Base-by-base conservation (phyloP, 2,113 vertebrate species). In the Anolis carolinensis region DNA sequence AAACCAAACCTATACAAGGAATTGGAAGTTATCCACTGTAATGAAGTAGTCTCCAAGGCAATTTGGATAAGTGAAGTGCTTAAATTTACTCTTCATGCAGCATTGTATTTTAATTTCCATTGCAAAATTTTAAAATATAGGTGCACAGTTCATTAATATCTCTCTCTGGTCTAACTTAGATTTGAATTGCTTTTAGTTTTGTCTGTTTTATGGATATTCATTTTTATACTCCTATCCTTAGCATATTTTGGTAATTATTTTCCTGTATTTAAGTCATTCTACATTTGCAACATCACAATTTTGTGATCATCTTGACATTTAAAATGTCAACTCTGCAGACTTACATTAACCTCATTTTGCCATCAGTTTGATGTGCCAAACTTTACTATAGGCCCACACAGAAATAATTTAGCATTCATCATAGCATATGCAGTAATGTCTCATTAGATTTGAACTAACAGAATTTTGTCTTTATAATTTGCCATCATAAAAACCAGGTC, bases 391-490 rank as follows among this genome's bases (percentile, higher is more conserved):
- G 88, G 86, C 93, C 91, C 0, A 0, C 55, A 87, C 81, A 90
- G 89, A 89, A 93, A 93, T 91, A 90, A 89, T 91, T 95, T 93
- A 88, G 89, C 86, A 92, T 95, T 95, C 91, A 92, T 91, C 89
- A 85, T 83, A 32, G 86, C 70, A 62, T 82, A 81, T 89, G 67
- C 83, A 86, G 77, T 92, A 90, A 93, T 93, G 89, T 94, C 91
- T 95, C 90, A 90, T 95, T 95, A 95, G 90, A 88, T 88, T 92
- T 94, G 90, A 93, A 92, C 92, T 93, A 94, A 93, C 91, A 91
- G 84, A 94, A 89, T 93, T 95, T 91, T 94, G 89, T 93, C 89
- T 94, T 93, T 74, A 75, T 92, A 92, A 93, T 94, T 93, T 88
- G 90, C 90, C 89, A 89, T 92, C 92, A 92, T 92, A 93, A 94